phyloP scores from a whole-genome alignment of 1,140 invertebrate species.

The Lordiphosa stackelbergi region DNA sequence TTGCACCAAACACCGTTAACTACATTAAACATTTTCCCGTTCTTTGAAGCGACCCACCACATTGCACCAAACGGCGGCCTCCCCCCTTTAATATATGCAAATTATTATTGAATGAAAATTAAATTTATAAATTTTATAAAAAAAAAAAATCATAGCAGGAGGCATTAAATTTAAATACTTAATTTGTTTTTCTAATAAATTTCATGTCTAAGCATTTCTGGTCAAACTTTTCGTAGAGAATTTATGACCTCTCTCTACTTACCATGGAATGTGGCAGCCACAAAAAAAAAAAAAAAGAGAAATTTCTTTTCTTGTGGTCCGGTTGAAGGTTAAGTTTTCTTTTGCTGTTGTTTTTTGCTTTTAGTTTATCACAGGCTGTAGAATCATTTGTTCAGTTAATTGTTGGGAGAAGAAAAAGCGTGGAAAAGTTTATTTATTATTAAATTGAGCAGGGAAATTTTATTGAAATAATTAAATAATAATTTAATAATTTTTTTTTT shows the following conservation, averaged over 20 bases:
- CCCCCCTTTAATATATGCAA: conserved; percentile 44
- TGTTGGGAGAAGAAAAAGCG: conserved; percentile 4
- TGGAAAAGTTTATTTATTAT: background rate
- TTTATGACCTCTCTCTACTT: conserved; percentile 32
- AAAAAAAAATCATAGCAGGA: background rate
- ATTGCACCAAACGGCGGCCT: conserved; percentile 10
- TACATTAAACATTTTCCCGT: conserved; percentile 22
- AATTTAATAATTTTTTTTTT: too few species aligned
- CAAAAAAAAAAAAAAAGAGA: conserved; percentile 1
- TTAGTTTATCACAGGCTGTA: conserved; percentile 26
- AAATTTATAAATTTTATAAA: conserved; percentile 37
- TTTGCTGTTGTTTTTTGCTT: conserved; percentile 16
- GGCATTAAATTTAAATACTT: conserved; percentile 40
- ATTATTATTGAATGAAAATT: conserved; percentile 47
- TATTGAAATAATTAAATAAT: too few species aligned
- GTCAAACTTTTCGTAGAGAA: conserved; percentile 31
- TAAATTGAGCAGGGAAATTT: too few species aligned
- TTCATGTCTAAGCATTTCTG: conserved; percentile 66
- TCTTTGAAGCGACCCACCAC: conserved; percentile 33
- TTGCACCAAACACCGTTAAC: conserved; percentile 26
- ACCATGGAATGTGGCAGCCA: conserved; percentile 32
- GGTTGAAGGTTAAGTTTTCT: conserved; percentile 17
- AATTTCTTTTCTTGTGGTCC: conserved; percentile 1
- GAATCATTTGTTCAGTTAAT: conserved; percentile 35
- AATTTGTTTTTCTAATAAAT: conserved; percentile 61